Base-by-base conservation (phyloP, 2,797 vertebrate genomes). In the Epinephelus malabaricus region DNA sequence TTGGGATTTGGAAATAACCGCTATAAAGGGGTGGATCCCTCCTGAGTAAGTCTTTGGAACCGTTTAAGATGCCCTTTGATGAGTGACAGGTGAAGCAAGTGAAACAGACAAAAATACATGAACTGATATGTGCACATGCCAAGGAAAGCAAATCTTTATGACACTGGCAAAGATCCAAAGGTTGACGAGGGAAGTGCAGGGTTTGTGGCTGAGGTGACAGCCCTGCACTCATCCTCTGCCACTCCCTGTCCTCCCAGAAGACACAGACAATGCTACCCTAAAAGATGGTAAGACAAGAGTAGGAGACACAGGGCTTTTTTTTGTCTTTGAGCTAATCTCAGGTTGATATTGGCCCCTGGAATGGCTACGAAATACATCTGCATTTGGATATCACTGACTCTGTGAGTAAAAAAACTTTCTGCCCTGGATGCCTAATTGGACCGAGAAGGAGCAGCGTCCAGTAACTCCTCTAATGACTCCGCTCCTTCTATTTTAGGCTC, bases 381-480 rank as follows among this genome's bases (percentile, higher is more conserved):
- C 21, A 23, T 84, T 63, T 71, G 21, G 69, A 68, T 69, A 73
- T 71, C 25, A 69, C 17, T 61, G 74, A 64, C 34, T 73, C n/a
- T 21, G 54, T 4, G 53, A 54, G 13, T 61, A 25, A 17, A 69
- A 19, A 19, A 55, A n/a, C 34, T 1, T 19, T 30, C 34, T 40
- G 51, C 46, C 45, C 43, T 21, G n/a, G 18, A 8, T 60, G 70
- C 47, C 87, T 95, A 96, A 90, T 67, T 92, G 65, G 95, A 90
- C 3, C 93, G 91, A 46, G 77, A 49, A 0, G 82, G 59, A 6
- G 64, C 82, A 4, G 73, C 85, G 0, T 96, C 96, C 85, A 96
- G 70, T 40, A 96, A 79, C 64, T 96, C 94, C 83, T 96, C 95
- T 58, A 95, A 86, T 3, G 95, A 94, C 40, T 88, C 93, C 0